Conservation (phyloP, 2,888 invertebrate species). For the Micoletzkya japonica region DNA sequence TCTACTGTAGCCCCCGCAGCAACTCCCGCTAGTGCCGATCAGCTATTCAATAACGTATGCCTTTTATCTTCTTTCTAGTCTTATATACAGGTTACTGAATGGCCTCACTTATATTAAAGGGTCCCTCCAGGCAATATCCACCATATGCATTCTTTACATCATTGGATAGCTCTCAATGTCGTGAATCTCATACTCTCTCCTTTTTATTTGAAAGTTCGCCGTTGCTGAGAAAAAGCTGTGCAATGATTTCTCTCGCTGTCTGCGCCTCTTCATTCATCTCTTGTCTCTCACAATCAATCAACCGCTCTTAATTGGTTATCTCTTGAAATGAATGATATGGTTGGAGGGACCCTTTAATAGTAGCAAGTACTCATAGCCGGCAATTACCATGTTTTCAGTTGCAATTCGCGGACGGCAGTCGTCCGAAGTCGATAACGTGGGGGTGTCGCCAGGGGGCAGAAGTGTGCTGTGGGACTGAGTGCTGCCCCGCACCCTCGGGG, state of each 20-base stretch:
- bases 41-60: constrained; percentile 40
- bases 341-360: not conserved
- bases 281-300: no score
- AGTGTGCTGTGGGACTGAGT: constrained; percentile 54
- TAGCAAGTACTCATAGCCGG: not conserved
- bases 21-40: constrained; percentile 34
- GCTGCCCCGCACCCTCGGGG: constrained; percentile 57
- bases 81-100: no score
- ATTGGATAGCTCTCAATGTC: no score
- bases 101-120: no score
- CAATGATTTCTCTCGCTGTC: not conserved
- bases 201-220: not conserved
- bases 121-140: no score
- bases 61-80: no score
- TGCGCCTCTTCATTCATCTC: no score
- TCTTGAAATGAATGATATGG: constrained; percentile 1
- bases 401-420: constrained; percentile 55
- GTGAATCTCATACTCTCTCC: not conserved
- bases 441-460: constrained; percentile 41
- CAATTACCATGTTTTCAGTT: constrained; percentile 44
- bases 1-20: constrained; percentile 34
- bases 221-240: not conserved
- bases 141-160: no score
- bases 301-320: no score
- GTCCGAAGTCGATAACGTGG: constrained; percentile 57